Percentiles rank a stretch among this genome's conserved stretches.
These are phyloP conservation scores for Aquatica leii DNA, from an alignment of 2,888 invertebrate genomes.

Conservation along the genomic window DNA sequence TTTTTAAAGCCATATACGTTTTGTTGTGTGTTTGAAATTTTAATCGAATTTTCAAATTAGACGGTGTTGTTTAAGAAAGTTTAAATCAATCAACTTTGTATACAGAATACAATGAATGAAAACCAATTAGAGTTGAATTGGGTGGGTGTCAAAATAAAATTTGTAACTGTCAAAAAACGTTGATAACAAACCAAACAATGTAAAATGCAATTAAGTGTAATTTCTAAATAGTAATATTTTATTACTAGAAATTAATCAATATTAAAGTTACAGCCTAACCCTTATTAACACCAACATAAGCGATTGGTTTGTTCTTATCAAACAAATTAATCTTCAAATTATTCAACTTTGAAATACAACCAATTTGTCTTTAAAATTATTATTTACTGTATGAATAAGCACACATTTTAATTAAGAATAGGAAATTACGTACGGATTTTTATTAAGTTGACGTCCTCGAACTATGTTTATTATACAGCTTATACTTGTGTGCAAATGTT, in stretches of 20 bases:
- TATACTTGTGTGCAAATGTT: slow-evolving; percentile 8
- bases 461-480: slow-evolving; percentile 1
- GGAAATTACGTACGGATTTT: slow-evolving; percentile 9
- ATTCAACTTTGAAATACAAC: slow-evolving; percentile 1
- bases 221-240: neutral
- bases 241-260: slow-evolving; percentile 2
- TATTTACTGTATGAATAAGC: slow-evolving; percentile 9
- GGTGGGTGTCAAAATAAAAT: no score
- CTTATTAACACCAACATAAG: slow-evolving; percentile 2
- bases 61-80: no score
- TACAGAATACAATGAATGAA: no score
- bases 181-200: no score
- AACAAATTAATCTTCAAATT: slow-evolving; percentile 14
- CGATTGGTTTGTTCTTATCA: slow-evolving; percentile 9
- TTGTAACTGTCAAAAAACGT: no score
- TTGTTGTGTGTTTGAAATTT: no score
- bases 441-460: slow-evolving; percentile 9
- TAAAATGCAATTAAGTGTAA: neutral
- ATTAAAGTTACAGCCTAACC: slow-evolving; percentile 1
- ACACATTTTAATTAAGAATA: slow-evolving; percentile 1
- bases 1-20: no score
- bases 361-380: slow-evolving; percentile 12
- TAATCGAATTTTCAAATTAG: no score
- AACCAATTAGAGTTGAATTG: no score
- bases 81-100: no score